Percentiles rank a stretch among this genome's conserved stretches.
Conservation (phyloP, 2,888 invertebrate genomes). For the Callinectes sapidus region DNA sequence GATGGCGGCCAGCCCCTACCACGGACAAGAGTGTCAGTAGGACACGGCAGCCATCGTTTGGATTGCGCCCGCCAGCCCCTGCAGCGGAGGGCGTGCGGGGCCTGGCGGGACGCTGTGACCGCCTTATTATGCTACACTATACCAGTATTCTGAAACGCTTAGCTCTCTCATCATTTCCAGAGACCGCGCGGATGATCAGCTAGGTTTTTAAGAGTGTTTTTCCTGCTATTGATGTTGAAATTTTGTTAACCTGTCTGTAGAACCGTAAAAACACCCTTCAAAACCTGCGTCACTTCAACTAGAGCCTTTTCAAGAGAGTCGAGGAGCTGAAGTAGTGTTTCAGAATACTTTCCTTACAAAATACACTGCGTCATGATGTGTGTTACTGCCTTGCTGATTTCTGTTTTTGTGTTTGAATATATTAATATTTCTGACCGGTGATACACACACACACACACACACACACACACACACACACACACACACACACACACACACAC, state of each 20-base stretch:
- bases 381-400: background rate
- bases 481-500: too few species aligned
- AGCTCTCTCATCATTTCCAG: background rate
- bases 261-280: background rate
- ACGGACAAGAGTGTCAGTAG: constrained; percentile 47
- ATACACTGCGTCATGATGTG: background rate
- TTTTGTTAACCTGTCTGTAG: background rate
- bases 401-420: background rate
- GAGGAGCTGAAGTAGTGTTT: background rate
- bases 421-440: background rate
- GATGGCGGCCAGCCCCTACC: constrained; percentile 64
- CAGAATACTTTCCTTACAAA: background rate
- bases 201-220: too few species aligned
- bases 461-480: too few species aligned
- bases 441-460: background rate
- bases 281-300: background rate
- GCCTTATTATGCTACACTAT: background rate
- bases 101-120: background rate
- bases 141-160: background rate
- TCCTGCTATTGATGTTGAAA: too few species aligned
- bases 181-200: too few species aligned
- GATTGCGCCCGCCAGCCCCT: background rate
- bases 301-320: background rate
- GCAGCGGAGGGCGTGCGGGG: background rate
- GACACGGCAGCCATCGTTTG: background rate